Conservation (phyloP, 1,140 invertebrate species). For the Babylonia areolata region DNA sequence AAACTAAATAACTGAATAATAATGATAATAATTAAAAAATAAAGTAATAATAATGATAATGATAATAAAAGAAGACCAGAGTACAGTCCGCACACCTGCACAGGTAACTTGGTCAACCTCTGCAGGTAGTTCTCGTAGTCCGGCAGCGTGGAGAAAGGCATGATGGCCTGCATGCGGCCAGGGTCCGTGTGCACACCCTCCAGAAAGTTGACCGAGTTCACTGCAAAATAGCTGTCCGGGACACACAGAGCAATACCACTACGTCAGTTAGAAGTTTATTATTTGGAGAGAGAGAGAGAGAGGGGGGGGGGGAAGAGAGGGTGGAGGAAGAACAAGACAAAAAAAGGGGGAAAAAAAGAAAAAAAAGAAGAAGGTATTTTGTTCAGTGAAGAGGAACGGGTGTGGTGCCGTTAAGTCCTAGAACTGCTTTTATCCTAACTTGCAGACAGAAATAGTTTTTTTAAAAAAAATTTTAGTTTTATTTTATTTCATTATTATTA, state of each 20-base stretch:
- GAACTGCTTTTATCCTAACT: too few species aligned
- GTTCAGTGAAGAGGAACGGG: too few species aligned
- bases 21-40: background rate
- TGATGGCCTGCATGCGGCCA: slow-evolving; percentile 15
- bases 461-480: too few species aligned
- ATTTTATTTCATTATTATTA: too few species aligned
- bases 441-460: too few species aligned
- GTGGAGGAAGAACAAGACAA: too few species aligned
- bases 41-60: background rate
- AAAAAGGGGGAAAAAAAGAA: too few species aligned
- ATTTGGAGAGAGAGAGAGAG: too few species aligned
- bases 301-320: too few species aligned
- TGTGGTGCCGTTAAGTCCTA: too few species aligned
- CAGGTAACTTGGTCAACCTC: slow-evolving; percentile 46
- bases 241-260: background rate
- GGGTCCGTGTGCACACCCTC: slow-evolving; percentile 53
- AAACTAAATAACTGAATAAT: background rate
- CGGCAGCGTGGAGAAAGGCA: slow-evolving; percentile 52
- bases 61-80: too few species aligned
- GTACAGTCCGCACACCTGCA: slow-evolving; percentile 46
- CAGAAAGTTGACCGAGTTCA: slow-evolving; percentile 64
- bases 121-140: slow-evolving; percentile 59
- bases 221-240: slow-evolving; percentile 45
- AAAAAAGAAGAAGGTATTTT: too few species aligned
- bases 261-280: background rate